Percentiles rank a stretch among this genome's conserved stretches.
Evolutionary conservation across 2,888 invertebrate genomes (phyloP).

Genomic region (Ceramica pisi): DNA sequence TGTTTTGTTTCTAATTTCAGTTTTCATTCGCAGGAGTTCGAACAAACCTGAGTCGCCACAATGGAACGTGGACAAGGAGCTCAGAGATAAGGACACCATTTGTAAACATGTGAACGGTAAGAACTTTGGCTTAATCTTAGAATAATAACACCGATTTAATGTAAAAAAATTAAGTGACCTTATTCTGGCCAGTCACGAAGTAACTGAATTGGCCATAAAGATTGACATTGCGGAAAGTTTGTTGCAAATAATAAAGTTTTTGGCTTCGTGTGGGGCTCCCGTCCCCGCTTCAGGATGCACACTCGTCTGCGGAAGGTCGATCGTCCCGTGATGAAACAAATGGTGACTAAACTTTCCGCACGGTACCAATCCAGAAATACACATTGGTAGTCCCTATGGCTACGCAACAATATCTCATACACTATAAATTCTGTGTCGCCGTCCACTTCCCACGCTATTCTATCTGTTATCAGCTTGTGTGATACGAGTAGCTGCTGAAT

Average conservation of each 20-base stretch:
- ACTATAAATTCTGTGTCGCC: constrained; percentile 73
- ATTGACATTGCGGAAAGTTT: constrained; percentile 41
- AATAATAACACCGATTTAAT: constrained; percentile 11
- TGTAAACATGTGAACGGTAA: constrained; percentile 88
- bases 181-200: constrained; percentile 7
- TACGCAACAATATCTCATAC: constrained; percentile 67
- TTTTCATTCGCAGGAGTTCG: constrained; percentile 81
- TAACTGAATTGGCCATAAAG: constrained; percentile 12
- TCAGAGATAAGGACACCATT: constrained; percentile 81
- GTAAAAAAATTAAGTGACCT: constrained; percentile 9
- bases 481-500: constrained; percentile 37
- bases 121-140: constrained; percentile 64
- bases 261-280: constrained; percentile 57
- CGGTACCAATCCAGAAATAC: constrained; percentile 90
- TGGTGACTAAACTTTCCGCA: constrained; percentile 89
- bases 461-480: constrained; percentile 53
- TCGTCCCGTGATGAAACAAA: constrained; percentile 78
- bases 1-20: constrained; percentile 71
- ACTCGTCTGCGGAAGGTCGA: constrained; percentile 82
- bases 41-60: constrained; percentile 87
- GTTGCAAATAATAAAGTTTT: constrained; percentile 53
- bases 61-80: constrained; percentile 85
- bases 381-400: constrained; percentile 79
- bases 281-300: constrained; percentile 66
- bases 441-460: constrained; percentile 65